Evolutionary conservation across 2,888 invertebrate species (phyloP).

Genomic region (Crossocerus cetratus): DNA sequence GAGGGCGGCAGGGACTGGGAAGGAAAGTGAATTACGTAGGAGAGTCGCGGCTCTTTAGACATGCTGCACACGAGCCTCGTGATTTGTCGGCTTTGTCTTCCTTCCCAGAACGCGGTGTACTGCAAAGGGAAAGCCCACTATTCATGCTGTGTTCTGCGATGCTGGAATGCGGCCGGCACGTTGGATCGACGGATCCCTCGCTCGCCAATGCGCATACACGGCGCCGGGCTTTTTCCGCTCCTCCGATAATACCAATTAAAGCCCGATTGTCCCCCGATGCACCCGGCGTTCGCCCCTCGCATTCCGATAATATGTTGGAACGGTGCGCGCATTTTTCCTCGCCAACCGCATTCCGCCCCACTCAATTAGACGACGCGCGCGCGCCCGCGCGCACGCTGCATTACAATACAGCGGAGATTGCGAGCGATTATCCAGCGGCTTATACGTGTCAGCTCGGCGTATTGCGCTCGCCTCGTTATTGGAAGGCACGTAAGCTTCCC

Average conservation of each 20-base stretch:
- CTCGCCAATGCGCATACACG: too few relatives aligned
- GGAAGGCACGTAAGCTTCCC: too few relatives aligned
- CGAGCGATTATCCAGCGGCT: too few relatives aligned
- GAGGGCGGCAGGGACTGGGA: constrained; percentile 10
- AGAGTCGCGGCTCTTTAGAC: constrained; percentile 17
- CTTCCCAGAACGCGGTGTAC: constrained; percentile 6
- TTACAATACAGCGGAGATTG: too few relatives aligned
- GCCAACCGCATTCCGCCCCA: too few relatives aligned
- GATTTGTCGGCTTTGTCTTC: constrained; percentile 27
- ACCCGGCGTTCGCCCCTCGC: too few relatives aligned
- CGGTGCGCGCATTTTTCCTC: too few relatives aligned
- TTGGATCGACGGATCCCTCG: too few relatives aligned
- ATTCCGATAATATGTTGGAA: not conserved
- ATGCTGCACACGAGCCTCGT: constrained; percentile 32
- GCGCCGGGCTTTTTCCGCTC: constrained; percentile 5
- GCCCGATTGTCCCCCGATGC: not conserved
- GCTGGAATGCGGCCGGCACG: constrained; percentile 33
- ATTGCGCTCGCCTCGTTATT: too few relatives aligned
- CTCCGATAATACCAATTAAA: not conserved
- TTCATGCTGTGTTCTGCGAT: constrained; percentile 6
- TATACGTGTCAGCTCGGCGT: too few relatives aligned
- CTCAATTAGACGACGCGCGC: too few relatives aligned
- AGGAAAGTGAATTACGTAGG: constrained; percentile 41
- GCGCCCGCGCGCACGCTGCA: too few relatives aligned
- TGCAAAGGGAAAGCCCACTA: constrained; percentile 27